A percentile compares a stretch with the other conserved stretches of the same genome.
phyloP scores from a whole-genome alignment of 2,113 vertebrate species.

The Python bivittatus region DNA sequence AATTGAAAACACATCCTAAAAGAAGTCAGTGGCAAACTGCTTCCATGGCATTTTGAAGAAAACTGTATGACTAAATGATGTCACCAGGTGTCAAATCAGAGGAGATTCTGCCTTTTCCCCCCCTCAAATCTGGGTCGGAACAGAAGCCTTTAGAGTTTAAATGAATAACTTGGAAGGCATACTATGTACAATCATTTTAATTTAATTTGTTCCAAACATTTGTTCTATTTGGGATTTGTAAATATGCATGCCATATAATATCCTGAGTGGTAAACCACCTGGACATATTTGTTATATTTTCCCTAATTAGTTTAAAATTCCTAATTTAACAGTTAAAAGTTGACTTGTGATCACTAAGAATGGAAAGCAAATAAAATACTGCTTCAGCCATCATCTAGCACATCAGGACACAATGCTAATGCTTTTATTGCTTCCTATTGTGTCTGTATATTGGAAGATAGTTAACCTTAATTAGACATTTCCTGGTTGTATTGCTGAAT shows the following conservation, averaged over 20 bases:
- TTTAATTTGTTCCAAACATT: slow-evolving; percentile 15
- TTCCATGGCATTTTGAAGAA: not conserved
- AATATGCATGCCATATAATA: not conserved
- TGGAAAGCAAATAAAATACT: not conserved
- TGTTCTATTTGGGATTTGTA: slow-evolving; percentile 1
- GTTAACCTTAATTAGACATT: not conserved
- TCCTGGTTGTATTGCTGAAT: not conserved
- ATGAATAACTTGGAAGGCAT: not conserved
- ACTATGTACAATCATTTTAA: not conserved
- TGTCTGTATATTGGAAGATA: slow-evolving; percentile 3
- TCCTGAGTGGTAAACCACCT: slow-evolving; percentile 22
- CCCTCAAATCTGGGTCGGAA: not conserved
- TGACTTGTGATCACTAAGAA: not conserved
- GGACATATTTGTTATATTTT: not conserved
- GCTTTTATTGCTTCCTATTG: not conserved
- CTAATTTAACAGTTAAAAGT: not conserved
- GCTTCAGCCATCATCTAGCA: accelerated
- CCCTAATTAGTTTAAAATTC: not conserved
- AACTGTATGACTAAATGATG: not conserved
- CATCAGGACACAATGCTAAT: not conserved
- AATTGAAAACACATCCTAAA: not conserved
- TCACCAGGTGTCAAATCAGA: not conserved
- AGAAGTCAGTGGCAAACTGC: not conserved
- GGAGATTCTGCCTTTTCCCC: not conserved
- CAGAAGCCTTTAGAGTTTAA: not conserved